Conservation (phyloP, 2,113 vertebrate species). For the Pseudorasbora parva region DNA sequence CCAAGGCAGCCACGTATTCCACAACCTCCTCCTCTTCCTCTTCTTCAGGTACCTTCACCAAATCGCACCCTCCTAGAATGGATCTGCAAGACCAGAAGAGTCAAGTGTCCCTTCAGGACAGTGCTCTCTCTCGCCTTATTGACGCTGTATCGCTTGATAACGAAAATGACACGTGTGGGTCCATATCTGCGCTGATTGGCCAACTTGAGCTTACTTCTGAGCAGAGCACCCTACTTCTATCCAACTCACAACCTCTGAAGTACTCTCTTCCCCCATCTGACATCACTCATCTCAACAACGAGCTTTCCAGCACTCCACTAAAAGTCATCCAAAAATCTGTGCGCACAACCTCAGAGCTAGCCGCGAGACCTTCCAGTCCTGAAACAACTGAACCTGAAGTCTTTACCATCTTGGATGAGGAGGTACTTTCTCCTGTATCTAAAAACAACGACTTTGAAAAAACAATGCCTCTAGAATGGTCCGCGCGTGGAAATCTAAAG, state of each 20-base stretch:
- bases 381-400: slow-evolving; percentile 77
- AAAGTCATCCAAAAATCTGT: slow-evolving; percentile 27
- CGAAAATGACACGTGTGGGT: slow-evolving; percentile 79
- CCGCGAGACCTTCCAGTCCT: slow-evolving; percentile 72
- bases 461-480: slow-evolving; percentile 41
- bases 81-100: slow-evolving; percentile 66
- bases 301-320: slow-evolving; percentile 45
- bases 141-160: slow-evolving; percentile 83
- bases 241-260: slow-evolving; percentile 1
- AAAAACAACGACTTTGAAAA: slow-evolving; percentile 58
- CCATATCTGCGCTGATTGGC: slow-evolving; percentile 87
- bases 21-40: slow-evolving; percentile 65
- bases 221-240: slow-evolving; percentile 61
- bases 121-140: slow-evolving; percentile 89
- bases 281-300: not conserved
- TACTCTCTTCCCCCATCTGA: not conserved
- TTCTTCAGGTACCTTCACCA: slow-evolving; percentile 54
- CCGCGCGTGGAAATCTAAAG: slow-evolving; percentile 48
- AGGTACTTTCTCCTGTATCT: slow-evolving; percentile 72
- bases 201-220: slow-evolving; percentile 79
- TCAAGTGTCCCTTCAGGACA: slow-evolving; percentile 77
- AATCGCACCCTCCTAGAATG: slow-evolving; percentile 55
- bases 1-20: slow-evolving; percentile 60
- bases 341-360: slow-evolving; percentile 31
- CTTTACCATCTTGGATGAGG: slow-evolving; percentile 77